phyloP scores from a whole-genome alignment of 2,797 vertebrate genomes.

The Sebastes minor region DNA sequence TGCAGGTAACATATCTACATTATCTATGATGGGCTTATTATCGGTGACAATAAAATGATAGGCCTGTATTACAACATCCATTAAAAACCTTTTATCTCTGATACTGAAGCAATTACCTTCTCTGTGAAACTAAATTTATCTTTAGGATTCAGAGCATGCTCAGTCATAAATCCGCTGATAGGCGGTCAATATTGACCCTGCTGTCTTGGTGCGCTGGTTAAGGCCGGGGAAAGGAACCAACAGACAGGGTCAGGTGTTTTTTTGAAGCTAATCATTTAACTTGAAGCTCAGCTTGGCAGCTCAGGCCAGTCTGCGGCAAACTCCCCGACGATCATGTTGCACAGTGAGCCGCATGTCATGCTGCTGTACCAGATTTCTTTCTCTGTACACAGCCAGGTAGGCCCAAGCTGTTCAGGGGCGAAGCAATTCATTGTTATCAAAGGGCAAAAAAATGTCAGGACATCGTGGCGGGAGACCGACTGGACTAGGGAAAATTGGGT shows the following conservation, averaged over 20 bases:
- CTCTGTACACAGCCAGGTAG: not conserved
- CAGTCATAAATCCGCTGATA: slow-evolving; percentile 44
- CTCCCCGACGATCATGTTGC: not conserved
- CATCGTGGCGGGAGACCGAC: not conserved
- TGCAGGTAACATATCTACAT: slow-evolving; percentile 17
- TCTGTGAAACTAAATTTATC: slow-evolving; percentile 51
- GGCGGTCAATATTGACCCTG: slow-evolving; percentile 55
- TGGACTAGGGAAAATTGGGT: not conserved
- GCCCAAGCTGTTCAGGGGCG: not conserved
- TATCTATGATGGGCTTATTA: slow-evolving; percentile 42
- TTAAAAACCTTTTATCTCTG: slow-evolving; percentile 60
- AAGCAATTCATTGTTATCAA: slow-evolving; percentile 3
- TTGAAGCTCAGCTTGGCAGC: not conserved
- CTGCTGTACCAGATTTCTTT: not conserved
- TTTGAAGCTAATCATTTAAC: slow-evolving; percentile 17
- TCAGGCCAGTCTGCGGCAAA: not conserved
- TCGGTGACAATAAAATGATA: slow-evolving; percentile 47
- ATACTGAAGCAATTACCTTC: slow-evolving; percentile 43
- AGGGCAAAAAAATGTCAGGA: slow-evolving; percentile 3
- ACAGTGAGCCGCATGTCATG: slow-evolving; percentile 2
- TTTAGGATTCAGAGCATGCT: slow-evolving; percentile 43
- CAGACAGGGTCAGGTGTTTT: slow-evolving; percentile 6
- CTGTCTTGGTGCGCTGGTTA: not conserved
- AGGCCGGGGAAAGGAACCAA: not conserved
- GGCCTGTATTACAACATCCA: slow-evolving; percentile 20